A percentile compares a stretch with the other conserved stretches of the same genome.
Evolutionary conservation across 2,888 invertebrate species (phyloP).

Genomic region (Megalurothrips usitatus): DNA sequence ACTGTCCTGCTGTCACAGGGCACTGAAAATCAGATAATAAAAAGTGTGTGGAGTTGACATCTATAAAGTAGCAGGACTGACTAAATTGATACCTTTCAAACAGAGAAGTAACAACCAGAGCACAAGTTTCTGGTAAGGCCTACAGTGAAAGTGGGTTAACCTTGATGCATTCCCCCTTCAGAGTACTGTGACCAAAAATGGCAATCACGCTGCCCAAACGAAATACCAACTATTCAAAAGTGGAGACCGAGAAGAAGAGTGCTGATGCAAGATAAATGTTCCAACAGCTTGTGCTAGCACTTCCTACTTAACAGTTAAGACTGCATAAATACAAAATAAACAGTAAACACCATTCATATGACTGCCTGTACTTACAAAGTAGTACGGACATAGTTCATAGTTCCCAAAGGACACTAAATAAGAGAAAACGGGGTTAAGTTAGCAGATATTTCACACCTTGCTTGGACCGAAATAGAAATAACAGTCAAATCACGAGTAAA

Average conservation of each 20-base stretch:
- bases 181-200: neutral
- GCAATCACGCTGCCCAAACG: neutral
- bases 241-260: neutral
- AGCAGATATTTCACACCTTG: neutral
- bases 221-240: neutral
- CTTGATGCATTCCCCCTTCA: neutral
- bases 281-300: neutral
- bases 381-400: neutral
- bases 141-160: constrained; percentile 10
- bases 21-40: neutral
- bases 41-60: neutral
- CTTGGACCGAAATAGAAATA: neutral
- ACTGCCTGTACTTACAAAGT: constrained; percentile 4
- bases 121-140: neutral
- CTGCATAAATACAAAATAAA: neutral
- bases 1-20: neutral
- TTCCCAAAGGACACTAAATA: neutral
- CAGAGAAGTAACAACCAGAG: neutral
- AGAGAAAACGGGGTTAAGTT: neutral
- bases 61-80: too few species aligned
- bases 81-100: neutral
- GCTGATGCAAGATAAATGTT: neutral
- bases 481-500: too few species aligned
- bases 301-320: neutral
- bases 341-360: neutral